Percentiles rank a stretch among this genome's conserved stretches.
Evolutionary conservation across 2,113 vertebrate genomes (phyloP).

Genomic region (Manacus vitellinus): DNA sequence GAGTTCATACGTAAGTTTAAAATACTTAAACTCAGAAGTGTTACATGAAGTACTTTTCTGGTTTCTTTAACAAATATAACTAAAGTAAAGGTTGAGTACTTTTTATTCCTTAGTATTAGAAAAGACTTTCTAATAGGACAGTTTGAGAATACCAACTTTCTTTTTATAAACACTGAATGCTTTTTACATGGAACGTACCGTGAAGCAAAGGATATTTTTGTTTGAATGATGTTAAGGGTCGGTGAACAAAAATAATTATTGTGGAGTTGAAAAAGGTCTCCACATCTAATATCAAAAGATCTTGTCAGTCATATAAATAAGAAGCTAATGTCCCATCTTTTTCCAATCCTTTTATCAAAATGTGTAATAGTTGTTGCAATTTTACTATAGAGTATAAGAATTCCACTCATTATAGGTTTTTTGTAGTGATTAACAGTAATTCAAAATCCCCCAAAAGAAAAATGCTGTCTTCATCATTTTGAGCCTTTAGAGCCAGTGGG

Average conservation of each 20-base stretch:
- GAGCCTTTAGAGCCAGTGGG: neutral
- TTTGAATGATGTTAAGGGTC: neutral
- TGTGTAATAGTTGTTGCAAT: neutral
- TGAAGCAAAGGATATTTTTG: neutral
- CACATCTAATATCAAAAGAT: neutral
- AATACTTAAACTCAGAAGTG: neutral
- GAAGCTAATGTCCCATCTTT: neutral
- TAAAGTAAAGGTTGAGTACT: neutral
- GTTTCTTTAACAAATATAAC: neutral
- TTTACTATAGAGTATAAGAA: neutral
- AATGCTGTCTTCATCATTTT: neutral
- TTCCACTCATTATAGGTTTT: neutral
- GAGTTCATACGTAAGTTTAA: constrained; percentile 93
- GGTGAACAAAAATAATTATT: neutral
- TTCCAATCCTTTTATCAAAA: neutral
- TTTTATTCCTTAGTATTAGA: neutral
- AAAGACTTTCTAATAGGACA: neutral
- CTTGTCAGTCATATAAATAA: neutral
- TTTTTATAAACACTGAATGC: neutral
- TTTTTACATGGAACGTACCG: neutral
- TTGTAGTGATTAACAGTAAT: neutral
- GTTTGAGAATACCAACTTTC: neutral
- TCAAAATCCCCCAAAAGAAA: neutral
- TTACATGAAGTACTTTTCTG: neutral
- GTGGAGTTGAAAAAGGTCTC: neutral